These are phyloP conservation scores for Prenolepis imparis DNA, from an alignment of 2,888 invertebrate genomes.

Conservation along the genomic window DNA sequence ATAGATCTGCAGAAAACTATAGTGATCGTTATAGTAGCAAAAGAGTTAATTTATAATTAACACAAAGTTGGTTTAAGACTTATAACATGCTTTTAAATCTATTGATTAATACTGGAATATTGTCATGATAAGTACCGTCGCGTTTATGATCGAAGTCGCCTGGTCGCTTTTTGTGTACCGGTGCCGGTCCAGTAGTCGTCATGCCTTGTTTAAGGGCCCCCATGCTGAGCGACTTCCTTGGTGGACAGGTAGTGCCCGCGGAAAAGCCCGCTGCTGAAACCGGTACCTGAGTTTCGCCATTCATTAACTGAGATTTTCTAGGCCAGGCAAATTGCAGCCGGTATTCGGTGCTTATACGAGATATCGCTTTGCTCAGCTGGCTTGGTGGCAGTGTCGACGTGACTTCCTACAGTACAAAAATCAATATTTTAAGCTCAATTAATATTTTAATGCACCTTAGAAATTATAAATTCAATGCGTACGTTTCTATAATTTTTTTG, in stretches of 20 bases:
- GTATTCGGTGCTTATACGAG: conserved; percentile 94
- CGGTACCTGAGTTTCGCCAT: conserved; percentile 86
- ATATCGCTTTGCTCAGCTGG: conserved; percentile 91
- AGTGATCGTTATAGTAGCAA: background rate
- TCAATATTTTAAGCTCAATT: conserved; percentile 3
- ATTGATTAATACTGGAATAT: background rate
- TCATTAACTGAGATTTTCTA: conserved; percentile 88
- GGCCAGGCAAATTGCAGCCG: conserved; percentile 97
- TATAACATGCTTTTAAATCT: background rate
- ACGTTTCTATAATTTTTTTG: background rate
- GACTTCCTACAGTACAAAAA: conserved; percentile 79
- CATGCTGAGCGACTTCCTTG: conserved; percentile 95
- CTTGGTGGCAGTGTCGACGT: conserved; percentile 86
- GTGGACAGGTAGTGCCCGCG: conserved; percentile 86
- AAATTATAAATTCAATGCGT: background rate
- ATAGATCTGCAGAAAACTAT: no score
- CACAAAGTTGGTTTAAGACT: background rate
- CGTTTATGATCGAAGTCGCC: conserved; percentile 89
- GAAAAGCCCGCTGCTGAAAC: conserved; percentile 86
- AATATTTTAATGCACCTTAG: background rate
- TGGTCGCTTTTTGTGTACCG: conserved; percentile 91
- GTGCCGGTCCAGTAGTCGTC: conserved; percentile 86
- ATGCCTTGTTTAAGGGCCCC: conserved; percentile 91
- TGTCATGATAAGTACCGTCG: conserved; percentile 75
- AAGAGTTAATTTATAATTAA: background rate